These are phyloP conservation scores for Leontocebus nigricollis DNA, from an alignment of 2,797 vertebrate species.

Conservation along the genomic window DNA sequence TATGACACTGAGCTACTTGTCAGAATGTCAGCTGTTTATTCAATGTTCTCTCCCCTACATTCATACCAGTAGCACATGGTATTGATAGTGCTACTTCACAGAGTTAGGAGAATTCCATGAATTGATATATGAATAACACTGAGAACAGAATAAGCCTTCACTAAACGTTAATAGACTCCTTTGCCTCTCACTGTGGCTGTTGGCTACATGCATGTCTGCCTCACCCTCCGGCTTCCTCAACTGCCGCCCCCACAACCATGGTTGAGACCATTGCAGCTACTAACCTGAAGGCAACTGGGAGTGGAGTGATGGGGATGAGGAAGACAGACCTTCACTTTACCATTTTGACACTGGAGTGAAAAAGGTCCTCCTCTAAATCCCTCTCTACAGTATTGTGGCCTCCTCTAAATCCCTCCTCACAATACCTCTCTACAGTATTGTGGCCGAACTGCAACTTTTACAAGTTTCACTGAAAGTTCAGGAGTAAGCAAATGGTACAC, in stretches of 20 bases:
- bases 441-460: neutral
- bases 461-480: neutral
- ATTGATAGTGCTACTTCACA: neutral
- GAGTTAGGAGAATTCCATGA: neutral
- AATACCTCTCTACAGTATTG: neutral
- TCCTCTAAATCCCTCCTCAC: neutral
- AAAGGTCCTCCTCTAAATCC: neutral
- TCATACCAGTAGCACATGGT: neutral
- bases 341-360: neutral
- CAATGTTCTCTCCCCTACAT: rapidly evolving
- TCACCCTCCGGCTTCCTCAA: neutral
- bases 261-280: neutral
- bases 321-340: neutral
- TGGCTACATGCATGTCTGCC: neutral
- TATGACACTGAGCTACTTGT: neutral
- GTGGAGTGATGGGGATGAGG: rapidly evolving
- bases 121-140: neutral
- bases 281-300: neutral
- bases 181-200: neutral
- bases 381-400: neutral
- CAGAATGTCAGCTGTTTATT: neutral
- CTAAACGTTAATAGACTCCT: neutral
- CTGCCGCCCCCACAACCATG: neutral
- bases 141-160: neutral
- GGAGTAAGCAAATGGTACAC: neutral